A percentile compares a stretch with the other conserved stretches of the same genome.
Conservation (phyloP, 1,140 invertebrate species). For the Heliconius hewitsoni region DNA sequence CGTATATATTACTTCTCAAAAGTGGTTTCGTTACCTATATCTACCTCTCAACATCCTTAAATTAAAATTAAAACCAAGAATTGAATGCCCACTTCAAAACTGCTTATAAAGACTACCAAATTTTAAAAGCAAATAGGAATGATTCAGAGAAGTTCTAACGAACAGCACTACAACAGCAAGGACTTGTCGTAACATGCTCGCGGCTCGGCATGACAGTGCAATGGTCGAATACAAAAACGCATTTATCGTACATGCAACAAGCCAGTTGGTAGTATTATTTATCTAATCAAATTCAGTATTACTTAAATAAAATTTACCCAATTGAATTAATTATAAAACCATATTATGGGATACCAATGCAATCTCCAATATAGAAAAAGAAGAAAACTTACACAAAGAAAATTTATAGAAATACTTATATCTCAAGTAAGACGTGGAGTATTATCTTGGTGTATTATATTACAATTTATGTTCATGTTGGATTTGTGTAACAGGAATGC, state of each 20-base stretch:
- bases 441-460: constrained; percentile 20
- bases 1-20: neutral
- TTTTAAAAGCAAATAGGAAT: neutral
- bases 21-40: too few species aligned
- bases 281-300: neutral
- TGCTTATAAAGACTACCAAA: neutral
- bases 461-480: neutral
- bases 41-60: too few species aligned
- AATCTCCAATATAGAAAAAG: constrained; percentile 46
- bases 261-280: neutral
- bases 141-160: neutral
- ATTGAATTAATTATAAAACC: neutral
- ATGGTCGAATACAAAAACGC: neutral
- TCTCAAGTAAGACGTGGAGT: constrained; percentile 41
- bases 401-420: constrained; percentile 45
- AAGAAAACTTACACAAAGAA: constrained; percentile 40
- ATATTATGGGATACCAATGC: constrained; percentile 61
- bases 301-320: neutral
- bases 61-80: too few species aligned
- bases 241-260: neutral
- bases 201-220: neutral
- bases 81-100: too few species aligned
- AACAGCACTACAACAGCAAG: constrained; percentile 13
- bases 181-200: constrained; percentile 38
- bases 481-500: neutral